phyloP scores from a whole-genome alignment of 2,113 vertebrate species.

The Cyanoliseus patagonus region DNA sequence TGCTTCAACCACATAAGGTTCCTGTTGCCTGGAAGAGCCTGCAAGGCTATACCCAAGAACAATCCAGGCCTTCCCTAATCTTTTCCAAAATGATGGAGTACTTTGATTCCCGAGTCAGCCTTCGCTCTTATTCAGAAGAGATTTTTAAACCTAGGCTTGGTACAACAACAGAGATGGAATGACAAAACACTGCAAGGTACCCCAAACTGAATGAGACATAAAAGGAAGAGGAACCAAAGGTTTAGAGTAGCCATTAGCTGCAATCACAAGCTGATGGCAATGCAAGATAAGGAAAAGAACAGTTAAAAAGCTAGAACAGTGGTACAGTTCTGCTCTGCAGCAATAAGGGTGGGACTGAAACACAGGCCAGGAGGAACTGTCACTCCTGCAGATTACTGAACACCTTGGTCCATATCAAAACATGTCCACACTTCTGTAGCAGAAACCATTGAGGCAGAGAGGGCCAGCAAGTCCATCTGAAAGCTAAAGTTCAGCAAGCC shows the following conservation, averaged over 20 bases:
- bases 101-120: neutral
- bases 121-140: neutral
- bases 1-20: neutral
- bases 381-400: neutral
- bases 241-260: neutral
- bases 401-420: neutral
- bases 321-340: neutral
- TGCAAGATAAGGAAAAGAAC: neutral
- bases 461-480: neutral
- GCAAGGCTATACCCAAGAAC: neutral
- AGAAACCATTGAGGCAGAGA: neutral
- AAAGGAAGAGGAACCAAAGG: neutral
- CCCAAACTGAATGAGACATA: neutral
- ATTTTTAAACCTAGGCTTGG: neutral
- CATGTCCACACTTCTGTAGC: neutral
- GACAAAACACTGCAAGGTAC: neutral
- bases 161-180: neutral
- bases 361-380: neutral
- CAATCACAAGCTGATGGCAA: neutral
- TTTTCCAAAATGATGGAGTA: neutral
- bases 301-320: neutral
- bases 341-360: neutral
- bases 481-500: neutral
- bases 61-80: neutral
- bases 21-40: neutral